Evolutionary conservation across 1,140 invertebrate genomes (phyloP).

Genomic region (Euglossa dilemma): DNA sequence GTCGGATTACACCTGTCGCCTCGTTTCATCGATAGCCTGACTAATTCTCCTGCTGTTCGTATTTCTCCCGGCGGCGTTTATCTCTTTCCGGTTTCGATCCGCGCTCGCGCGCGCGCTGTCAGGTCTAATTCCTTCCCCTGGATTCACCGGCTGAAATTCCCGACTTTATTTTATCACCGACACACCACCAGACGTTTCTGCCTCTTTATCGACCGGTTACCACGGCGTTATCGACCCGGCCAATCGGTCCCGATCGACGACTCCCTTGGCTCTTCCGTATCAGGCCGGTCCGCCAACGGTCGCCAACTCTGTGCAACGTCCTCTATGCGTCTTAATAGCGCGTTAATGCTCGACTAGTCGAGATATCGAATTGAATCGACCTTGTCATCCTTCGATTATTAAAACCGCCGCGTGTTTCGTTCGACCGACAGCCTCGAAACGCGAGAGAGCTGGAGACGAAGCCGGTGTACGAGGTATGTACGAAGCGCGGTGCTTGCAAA

Average conservation of each 20-base stretch:
- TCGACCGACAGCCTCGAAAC: not conserved
- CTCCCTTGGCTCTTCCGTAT: not conserved
- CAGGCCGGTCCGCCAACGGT: not conserved
- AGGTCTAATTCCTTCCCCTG: not conserved
- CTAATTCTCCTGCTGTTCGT: constrained; percentile 5
- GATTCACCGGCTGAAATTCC: not conserved
- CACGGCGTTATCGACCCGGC: not conserved
- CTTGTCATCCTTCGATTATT: not conserved
- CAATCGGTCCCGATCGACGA: constrained; percentile 18
- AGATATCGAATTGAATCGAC: constrained; percentile 12
- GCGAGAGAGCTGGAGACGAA: too few species aligned
- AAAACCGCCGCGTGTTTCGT: not conserved
- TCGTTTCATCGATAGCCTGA: not conserved
- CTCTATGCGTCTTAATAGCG: constrained; percentile 36
- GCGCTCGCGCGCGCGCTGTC: not conserved
- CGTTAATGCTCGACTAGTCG: constrained; percentile 16
- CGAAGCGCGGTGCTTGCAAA: not conserved
- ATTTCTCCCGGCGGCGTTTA: not conserved
- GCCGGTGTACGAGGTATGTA: not conserved
- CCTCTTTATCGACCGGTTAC: constrained; percentile 9
- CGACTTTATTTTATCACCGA: constrained; percentile 2
- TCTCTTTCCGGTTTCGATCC: constrained; percentile 2
- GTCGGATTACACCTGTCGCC: not conserved
- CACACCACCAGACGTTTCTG: constrained; percentile 9
- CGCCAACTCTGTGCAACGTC: not conserved